Evolutionary conservation across 1,140 invertebrate genomes (phyloP), one percentile per base, ranked within the genome.

Genomic region (Drosophila pandora): DNA sequence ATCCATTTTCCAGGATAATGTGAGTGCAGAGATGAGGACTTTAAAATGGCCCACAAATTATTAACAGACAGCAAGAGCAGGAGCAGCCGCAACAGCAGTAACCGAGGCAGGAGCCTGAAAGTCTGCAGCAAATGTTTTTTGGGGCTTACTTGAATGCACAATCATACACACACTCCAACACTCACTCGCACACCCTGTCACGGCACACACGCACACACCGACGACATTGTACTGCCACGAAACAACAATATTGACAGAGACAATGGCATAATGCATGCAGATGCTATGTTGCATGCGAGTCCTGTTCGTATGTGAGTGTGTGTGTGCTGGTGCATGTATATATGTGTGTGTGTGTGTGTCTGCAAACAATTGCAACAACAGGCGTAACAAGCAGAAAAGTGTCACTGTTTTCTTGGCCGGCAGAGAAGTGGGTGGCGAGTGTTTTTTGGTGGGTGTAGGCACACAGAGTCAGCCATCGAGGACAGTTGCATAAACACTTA

Each of bases 401-500:
- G 82, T 88, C 84, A 83, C 75, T 79, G 75, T 89, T 88, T 87
- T 83, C 83, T 83, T 83, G 78, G 83, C 83, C 73, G 71, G 69
- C 79, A 60, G 45, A 48, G 50, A 54, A 58, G 71, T 41, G 72
- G 68, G 65, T 47, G 70, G 43, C 4, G 23, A 8, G 21, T 21
- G 55, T 32, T 32, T 28, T 43, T 39, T 23, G 54, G 62, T 64
- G 52, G 25, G 10, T 17, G 37, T 41, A 56, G 48, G 52, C 47
- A 23, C 48, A 56, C n/a, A 58, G 37, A 39, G 37, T 39, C 45
- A 32, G 50, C 48, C 49, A 48, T 48, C 30, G 63, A 53, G 73
- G 55, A 76, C 70, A 85, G 73, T 87, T 87, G 82, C 82, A 85
- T 75, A 78, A 85, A 87, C 82, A 87, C 82, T 87, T 88, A 88